These are phyloP conservation scores for Drosophila rhopaloa DNA, from an alignment of 1,140 invertebrate genomes.

Conservation along the genomic window DNA sequence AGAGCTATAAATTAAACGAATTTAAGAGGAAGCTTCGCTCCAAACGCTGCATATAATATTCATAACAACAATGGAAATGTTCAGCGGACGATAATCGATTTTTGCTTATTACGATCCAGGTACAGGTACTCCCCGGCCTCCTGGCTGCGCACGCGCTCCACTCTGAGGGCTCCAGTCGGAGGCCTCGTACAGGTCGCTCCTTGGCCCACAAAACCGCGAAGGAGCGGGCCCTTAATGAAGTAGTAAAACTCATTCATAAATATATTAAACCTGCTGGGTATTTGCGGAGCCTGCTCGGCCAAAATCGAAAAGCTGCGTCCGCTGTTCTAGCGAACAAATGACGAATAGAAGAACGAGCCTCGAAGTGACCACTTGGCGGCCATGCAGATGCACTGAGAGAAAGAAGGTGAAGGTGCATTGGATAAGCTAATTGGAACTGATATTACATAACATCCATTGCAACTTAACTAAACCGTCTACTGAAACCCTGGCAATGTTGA, in stretches of 20 bases:
- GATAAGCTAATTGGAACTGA: too few relatives aligned
- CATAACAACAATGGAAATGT: slow-evolving; percentile 83
- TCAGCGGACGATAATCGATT: slow-evolving; percentile 82
- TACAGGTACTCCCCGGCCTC: slow-evolving; percentile 39
- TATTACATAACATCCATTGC: too few relatives aligned
- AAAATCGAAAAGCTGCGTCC: slow-evolving; percentile 48
- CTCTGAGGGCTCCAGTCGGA: slow-evolving; percentile 7
- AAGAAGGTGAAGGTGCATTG: neutral
- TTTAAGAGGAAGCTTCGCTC: slow-evolving; percentile 62
- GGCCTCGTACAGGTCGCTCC: slow-evolving; percentile 15
- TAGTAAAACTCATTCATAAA: slow-evolving; percentile 85
- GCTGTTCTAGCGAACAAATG: slow-evolving; percentile 65
- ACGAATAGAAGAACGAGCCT: slow-evolving; percentile 73
- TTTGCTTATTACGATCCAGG: slow-evolving; percentile 81
- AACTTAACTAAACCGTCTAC: too few relatives aligned
- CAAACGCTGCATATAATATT: slow-evolving; percentile 73
- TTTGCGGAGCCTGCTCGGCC: slow-evolving; percentile 49
- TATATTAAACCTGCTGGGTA: slow-evolving; percentile 68
- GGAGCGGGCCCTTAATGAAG: slow-evolving; percentile 78
- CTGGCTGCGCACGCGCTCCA: slow-evolving; percentile 57
- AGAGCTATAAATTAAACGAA: slow-evolving; percentile 83
- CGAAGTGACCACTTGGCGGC: slow-evolving; percentile 28
- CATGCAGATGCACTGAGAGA: slow-evolving; percentile 16
- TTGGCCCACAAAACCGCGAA: slow-evolving; percentile 44
- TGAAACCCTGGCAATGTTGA: too few relatives aligned